Percentiles rank a stretch among this genome's conserved stretches.
Evolutionary conservation across 2,888 invertebrate species (phyloP).

Genomic region (Mythimna ferrago): DNA sequence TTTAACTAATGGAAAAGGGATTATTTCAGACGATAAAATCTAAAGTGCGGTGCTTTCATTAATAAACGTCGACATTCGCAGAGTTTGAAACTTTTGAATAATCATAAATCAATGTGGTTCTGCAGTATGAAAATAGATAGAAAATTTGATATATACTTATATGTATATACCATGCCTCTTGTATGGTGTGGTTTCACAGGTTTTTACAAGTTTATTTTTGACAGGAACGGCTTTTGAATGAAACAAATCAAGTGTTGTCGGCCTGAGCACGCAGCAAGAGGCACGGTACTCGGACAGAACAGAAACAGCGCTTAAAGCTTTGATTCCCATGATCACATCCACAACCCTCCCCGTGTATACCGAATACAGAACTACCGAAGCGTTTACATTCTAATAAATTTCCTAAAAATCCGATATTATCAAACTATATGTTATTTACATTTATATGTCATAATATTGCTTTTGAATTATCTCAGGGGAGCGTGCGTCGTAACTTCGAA

Average conservation of each 20-base stretch:
- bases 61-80: constrained; percentile 51
- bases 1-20: constrained; percentile 50
- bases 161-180: constrained; percentile 79
- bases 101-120: constrained; percentile 77
- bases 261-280: constrained; percentile 68
- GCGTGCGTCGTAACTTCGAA: constrained; percentile 86
- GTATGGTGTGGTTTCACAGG: constrained; percentile 47
- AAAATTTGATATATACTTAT: constrained; percentile 79
- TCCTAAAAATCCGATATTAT: constrained; percentile 89
- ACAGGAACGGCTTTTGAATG: constrained; percentile 52
- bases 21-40: constrained; percentile 50
- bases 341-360: constrained; percentile 81
- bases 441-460: constrained; percentile 90
- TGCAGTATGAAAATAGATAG: constrained; percentile 88
- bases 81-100: constrained; percentile 58
- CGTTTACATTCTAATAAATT: constrained; percentile 88
- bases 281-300: constrained; percentile 81
- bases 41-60: constrained; percentile 54
- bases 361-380: constrained; percentile 85
- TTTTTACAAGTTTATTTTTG: constrained; percentile 13
- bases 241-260: constrained; percentile 16
- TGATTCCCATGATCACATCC: constrained; percentile 89
- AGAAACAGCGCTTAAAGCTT: constrained; percentile 89
- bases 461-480: constrained; percentile 90
- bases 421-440: constrained; percentile 90